These are phyloP conservation scores for Cheirogaleus medius DNA, from an alignment of 2,113 vertebrate species.

Conservation along the genomic window DNA sequence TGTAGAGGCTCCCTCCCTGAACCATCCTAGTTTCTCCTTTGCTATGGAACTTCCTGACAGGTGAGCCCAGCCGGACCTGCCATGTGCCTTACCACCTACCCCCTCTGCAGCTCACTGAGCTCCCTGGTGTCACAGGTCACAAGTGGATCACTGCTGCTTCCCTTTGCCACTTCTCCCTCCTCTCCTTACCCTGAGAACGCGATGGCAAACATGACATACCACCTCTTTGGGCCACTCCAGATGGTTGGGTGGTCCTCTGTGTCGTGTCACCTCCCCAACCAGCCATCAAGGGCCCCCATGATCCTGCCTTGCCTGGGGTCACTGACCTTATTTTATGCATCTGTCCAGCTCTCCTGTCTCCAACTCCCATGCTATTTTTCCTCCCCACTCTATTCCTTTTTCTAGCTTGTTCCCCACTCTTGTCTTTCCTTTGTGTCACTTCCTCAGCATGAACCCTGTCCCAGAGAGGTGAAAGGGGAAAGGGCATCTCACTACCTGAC, in stretches of 20 bases:
- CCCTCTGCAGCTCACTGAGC: no score
- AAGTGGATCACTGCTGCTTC: not conserved
- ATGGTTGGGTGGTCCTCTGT: not conserved
- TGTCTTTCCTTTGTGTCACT: not conserved
- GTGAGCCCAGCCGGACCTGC: not conserved
- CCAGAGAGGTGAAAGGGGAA: not conserved
- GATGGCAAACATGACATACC: not conserved
- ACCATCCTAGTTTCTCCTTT: not conserved
- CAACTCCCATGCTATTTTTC: not conserved
- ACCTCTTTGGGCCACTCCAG: not conserved
- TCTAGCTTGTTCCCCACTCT: not conserved
- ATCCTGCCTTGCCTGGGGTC: not conserved
- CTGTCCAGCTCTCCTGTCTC: not conserved
- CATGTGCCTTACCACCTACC: not conserved
- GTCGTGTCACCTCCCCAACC: not conserved
- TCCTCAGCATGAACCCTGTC: not conserved
- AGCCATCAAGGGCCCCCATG: not conserved
- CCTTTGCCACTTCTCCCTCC: not conserved
- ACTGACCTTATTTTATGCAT: not conserved
- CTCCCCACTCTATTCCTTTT: not conserved
- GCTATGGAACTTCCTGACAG: not conserved
- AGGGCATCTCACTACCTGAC: not conserved
- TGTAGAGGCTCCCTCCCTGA: not conserved
- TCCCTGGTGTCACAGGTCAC: not conserved
- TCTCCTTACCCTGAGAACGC: not conserved